Conservation (phyloP, 2,888 invertebrate species). For the Didymodactylos carnosus region DNA sequence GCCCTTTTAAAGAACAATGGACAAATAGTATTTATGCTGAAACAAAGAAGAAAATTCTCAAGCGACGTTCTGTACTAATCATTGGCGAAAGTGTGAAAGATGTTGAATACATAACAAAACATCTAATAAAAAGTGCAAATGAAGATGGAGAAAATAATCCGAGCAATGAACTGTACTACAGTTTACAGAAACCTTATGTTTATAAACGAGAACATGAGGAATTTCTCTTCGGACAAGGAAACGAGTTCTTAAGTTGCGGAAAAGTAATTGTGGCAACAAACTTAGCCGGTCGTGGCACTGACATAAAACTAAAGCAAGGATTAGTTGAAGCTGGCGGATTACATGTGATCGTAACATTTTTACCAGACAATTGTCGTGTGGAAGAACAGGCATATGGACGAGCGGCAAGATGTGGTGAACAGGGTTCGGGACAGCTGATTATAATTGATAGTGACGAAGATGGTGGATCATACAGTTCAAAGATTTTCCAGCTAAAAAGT, state of each 20-base stretch:
- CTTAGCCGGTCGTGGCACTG: slow-evolving; percentile 16
- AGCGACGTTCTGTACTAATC: not conserved
- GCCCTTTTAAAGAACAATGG: not conserved
- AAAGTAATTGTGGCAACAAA: slow-evolving; percentile 16
- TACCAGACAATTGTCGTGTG: slow-evolving; percentile 15
- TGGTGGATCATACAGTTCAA: not conserved
- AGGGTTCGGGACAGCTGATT: slow-evolving; percentile 14
- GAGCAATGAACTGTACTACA: not conserved
- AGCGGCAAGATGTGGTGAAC: slow-evolving; percentile 15
- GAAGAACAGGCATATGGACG: slow-evolving; percentile 17
- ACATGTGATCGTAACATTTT: slow-evolving; percentile 16
- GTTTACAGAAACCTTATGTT: not conserved
- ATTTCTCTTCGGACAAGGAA: not conserved
- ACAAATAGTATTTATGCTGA: not conserved
- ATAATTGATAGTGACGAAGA: not conserved
- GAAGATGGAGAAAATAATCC: not conserved
- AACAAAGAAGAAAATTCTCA: not conserved
- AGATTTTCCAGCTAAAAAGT: not conserved
- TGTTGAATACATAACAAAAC: not conserved
- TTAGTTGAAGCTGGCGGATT: slow-evolving; percentile 15
- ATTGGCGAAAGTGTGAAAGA: slow-evolving; percentile 9
- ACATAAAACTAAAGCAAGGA: slow-evolving; percentile 4
- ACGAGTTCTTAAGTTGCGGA: not conserved
- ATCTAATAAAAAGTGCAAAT: not conserved
- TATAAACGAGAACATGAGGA: not conserved